A percentile compares a stretch with the other conserved stretches of the same genome.
phyloP scores from a whole-genome alignment of 2,113 vertebrate species.

The Otolemur garnettii region DNA sequence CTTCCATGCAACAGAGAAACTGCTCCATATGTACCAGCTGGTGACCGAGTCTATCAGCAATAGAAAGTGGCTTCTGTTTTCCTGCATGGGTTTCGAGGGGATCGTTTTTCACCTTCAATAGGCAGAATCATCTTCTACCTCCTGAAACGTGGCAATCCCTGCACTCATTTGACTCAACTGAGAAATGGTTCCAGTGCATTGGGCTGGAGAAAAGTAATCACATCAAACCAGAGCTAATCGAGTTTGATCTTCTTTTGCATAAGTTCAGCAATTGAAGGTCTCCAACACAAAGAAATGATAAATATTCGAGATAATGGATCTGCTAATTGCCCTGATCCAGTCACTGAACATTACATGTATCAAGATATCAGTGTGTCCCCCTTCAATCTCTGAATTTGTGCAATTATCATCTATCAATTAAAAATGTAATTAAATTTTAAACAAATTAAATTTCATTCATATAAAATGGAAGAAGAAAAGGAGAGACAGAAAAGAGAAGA shows the following conservation, averaged over 20 bases:
- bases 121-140: not conserved
- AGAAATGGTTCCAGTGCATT: not conserved
- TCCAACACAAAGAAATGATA: too few relatives aligned
- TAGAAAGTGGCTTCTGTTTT: not conserved
- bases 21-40: not conserved
- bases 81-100: not conserved
- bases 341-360: too few relatives aligned
- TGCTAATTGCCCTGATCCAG: too few relatives aligned
- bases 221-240: not conserved
- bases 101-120: not conserved
- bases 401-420: too few relatives aligned
- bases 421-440: too few relatives aligned
- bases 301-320: too few relatives aligned
- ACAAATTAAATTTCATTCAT: constrained; percentile 1
- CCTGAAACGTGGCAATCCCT: not conserved
- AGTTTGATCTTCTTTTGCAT: not conserved
- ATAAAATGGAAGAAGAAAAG: not conserved
- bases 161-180: not conserved
- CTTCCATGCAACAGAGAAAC: not conserved
- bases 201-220: constrained; percentile 11
- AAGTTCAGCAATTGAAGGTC: constrained; percentile 7
- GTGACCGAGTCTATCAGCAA: not conserved
- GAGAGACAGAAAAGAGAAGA: not conserved
- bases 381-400: too few relatives aligned
- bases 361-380: too few relatives aligned